These are phyloP conservation scores for Salarias fasciatus DNA, from an alignment of 2,797 vertebrate genomes.

Conservation along the genomic window DNA sequence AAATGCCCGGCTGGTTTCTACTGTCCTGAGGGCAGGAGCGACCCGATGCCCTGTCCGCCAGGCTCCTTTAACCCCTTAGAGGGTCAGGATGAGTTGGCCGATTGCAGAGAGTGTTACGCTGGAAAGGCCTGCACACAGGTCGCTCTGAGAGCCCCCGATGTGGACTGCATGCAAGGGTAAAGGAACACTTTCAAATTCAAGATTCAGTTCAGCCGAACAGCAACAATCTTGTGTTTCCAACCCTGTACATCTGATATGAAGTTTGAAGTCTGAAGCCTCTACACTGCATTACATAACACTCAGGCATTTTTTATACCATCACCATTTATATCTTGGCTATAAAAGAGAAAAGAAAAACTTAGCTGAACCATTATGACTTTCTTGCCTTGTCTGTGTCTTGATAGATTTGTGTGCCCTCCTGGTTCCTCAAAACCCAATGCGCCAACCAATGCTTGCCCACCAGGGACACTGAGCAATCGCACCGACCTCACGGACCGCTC, in stretches of 20 bases:
- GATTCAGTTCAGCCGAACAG: not conserved
- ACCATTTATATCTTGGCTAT: not conserved
- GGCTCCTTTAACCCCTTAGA: slow-evolving; percentile 86
- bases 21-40: slow-evolving; percentile 82
- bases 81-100: slow-evolving; percentile 85
- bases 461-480: slow-evolving; percentile 84
- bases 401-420: slow-evolving; percentile 84
- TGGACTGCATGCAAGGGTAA: slow-evolving; percentile 87
- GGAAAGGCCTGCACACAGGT: slow-evolving; percentile 89
- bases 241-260: not conserved
- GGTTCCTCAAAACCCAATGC: slow-evolving; percentile 86
- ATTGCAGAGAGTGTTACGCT: slow-evolving; percentile 85
- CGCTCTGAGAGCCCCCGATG: slow-evolving; percentile 85
- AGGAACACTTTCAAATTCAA: slow-evolving; percentile 4
- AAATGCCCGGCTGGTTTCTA: slow-evolving; percentile 89
- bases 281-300: no score
- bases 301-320: not conserved
- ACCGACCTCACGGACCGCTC: slow-evolving; percentile 85
- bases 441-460: slow-evolving; percentile 83
- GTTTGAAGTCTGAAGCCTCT: not conserved
- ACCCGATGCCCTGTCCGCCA: slow-evolving; percentile 83
- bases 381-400: not conserved
- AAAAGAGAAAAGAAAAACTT: no score
- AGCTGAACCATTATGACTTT: not conserved
- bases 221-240: no score